A percentile compares a stretch with the other conserved stretches of the same genome.
These are phyloP conservation scores for Argyrosomus japonicus DNA, from an alignment of 2,113 vertebrate species.

Conservation along the genomic window DNA sequence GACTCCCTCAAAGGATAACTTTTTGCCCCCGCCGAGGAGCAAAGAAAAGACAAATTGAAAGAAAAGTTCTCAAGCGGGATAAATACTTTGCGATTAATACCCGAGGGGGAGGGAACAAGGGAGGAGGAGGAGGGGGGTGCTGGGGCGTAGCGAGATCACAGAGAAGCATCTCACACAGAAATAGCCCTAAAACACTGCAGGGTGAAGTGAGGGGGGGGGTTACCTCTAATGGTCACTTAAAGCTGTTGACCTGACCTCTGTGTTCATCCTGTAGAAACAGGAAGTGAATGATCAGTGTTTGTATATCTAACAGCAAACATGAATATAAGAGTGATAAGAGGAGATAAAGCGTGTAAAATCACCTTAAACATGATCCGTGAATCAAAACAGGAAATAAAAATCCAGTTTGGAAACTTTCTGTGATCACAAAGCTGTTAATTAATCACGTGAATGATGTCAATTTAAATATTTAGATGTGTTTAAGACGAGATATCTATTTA, in stretches of 20 bases:
- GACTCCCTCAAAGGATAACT: conserved; percentile 76
- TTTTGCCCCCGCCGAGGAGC: conserved; percentile 72
- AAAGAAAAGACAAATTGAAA: conserved; percentile 79
- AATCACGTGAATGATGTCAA: not conserved
- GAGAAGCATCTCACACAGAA: conserved; percentile 45
- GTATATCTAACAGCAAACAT: not conserved
- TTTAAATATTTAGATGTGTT: not conserved
- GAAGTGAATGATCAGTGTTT: not conserved
- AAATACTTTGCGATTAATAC: conserved; percentile 80
- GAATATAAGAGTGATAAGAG: not conserved
- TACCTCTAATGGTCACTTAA: conserved; percentile 52
- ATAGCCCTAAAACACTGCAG: conserved; percentile 42
- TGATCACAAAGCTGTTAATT: not conserved
- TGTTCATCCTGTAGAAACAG: conserved; percentile 6
- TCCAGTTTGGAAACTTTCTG: not conserved
- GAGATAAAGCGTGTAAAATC: not conserved
- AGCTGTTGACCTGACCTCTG: conserved; percentile 60
- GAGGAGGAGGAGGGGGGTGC: conserved; percentile 49
- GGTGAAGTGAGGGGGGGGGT: conserved; percentile 35
- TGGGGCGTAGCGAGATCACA: conserved; percentile 81
- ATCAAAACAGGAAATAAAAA: not conserved
- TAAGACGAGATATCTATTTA: not conserved
- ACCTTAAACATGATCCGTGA: not conserved
- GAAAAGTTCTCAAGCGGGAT: conserved; percentile 80
- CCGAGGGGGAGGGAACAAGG: conserved; percentile 38